Percentiles rank a stretch among this genome's conserved stretches.
phyloP scores from a whole-genome alignment of 2,888 invertebrate genomes.

The Dasysyrphus tricinctus region DNA sequence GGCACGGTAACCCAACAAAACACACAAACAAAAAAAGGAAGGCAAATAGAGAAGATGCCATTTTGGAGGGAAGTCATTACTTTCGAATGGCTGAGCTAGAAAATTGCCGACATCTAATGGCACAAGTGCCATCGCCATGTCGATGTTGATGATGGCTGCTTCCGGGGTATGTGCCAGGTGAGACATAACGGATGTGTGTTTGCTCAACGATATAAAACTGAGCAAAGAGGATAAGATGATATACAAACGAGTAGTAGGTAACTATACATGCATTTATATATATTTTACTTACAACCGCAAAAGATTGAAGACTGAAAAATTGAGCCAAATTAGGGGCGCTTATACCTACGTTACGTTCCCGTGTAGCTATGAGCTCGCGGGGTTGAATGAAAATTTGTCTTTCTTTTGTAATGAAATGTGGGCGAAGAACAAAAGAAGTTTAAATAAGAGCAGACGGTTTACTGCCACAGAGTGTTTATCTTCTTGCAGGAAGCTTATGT shows the following conservation, averaged over 20 bases:
- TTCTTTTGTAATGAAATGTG: constrained; percentile 48
- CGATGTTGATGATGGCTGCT: constrained; percentile 22
- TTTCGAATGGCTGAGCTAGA: constrained; percentile 69
- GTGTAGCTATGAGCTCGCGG: neutral
- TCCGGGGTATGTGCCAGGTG: constrained; percentile 50
- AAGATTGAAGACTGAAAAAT: constrained; percentile 31
- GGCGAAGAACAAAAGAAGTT: constrained; percentile 46
- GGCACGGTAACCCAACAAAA: constrained; percentile 29
- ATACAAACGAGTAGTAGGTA: neutral
- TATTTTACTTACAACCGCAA: neutral
- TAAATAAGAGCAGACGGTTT: constrained; percentile 48
- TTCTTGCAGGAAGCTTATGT: constrained; percentile 14
- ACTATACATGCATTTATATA: neutral
- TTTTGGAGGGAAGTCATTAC: constrained; percentile 55
- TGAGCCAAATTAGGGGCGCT: constrained; percentile 54
- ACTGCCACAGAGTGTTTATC: constrained; percentile 13
- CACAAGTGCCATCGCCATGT: constrained; percentile 36
- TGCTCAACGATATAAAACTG: neutral
- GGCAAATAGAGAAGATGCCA: constrained; percentile 13
- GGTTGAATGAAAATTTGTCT: constrained; percentile 22
- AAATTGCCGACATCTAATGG: constrained; percentile 66
- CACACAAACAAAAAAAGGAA: neutral
- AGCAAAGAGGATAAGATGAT: constrained; percentile 12
- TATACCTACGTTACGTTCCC: neutral
- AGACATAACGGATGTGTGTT: constrained; percentile 48